These are phyloP conservation scores for Nephrocerus scutellatus DNA, from an alignment of 2,888 invertebrate species.

Conservation along the genomic window DNA sequence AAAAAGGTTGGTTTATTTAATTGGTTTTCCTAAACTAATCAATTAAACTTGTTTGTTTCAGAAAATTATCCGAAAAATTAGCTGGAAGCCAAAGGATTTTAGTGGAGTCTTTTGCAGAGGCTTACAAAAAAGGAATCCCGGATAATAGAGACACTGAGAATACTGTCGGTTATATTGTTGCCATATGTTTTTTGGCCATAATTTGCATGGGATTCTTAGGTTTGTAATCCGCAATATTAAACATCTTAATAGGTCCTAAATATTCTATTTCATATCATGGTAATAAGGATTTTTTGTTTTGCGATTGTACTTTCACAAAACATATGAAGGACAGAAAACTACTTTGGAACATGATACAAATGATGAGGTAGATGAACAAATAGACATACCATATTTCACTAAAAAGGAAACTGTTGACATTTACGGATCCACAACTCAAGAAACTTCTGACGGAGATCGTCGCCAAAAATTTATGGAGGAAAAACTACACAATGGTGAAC, in stretches of 20 bases:
- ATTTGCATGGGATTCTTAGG: slow-evolving; percentile 19
- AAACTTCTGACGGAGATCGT: slow-evolving; percentile 16
- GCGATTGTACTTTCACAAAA: no score
- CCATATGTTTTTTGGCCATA: slow-evolving; percentile 17
- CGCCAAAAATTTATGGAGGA: no score
- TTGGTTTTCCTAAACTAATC: no score
- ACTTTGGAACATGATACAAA: slow-evolving; percentile 11
- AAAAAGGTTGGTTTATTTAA: slow-evolving; percentile 24
- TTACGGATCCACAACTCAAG: slow-evolving; percentile 13
- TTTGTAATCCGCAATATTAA: no score
- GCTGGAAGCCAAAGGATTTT: no score
- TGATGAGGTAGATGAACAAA: slow-evolving; percentile 1
- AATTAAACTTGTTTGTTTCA: slow-evolving; percentile 2
- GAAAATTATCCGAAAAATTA: slow-evolving; percentile 7
- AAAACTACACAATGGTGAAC: no score
- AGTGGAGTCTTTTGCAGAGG: slow-evolving; percentile 5
- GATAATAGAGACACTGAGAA: no score
- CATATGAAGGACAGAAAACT: no score
- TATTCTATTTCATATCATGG: no score
- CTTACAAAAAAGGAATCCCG: no score
- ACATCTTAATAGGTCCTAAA: no score
- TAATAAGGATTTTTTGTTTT: slow-evolving; percentile 9
- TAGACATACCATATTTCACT: slow-evolving; percentile 8
- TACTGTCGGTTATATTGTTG: slow-evolving; percentile 19
- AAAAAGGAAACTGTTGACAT: slow-evolving; percentile 15